Conservation (phyloP, 2,888 invertebrate genomes). For the Ferrisia virgata region DNA sequence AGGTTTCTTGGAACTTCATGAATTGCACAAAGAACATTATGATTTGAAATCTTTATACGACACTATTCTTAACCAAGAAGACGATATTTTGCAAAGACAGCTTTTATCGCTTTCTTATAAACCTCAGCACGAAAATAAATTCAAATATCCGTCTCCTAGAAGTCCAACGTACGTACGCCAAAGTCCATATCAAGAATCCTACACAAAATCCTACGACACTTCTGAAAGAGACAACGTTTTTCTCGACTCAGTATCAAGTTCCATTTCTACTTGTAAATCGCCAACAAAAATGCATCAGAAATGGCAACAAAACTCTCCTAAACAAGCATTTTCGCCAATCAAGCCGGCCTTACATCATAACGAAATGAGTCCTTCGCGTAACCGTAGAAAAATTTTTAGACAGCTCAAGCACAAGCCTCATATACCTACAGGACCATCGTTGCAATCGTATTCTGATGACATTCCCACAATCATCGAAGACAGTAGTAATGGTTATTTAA, state of each 20-base stretch:
- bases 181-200: conserved; percentile 36
- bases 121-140: conserved; percentile 32
- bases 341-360: not conserved
- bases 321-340: conserved; percentile 19
- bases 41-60: conserved; percentile 34
- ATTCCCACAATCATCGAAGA: conserved; percentile 51
- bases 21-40: conserved; percentile 73
- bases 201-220: conserved; percentile 6
- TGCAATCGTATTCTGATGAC: conserved; percentile 39
- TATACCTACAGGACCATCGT: not conserved
- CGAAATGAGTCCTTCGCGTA: conserved; percentile 40
- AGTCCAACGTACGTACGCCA: conserved; percentile 44
- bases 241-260: not conserved
- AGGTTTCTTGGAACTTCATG: conserved; percentile 75
- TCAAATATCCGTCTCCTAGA: conserved; percentile 37
- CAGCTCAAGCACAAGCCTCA: conserved; percentile 35
- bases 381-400: conserved; percentile 30
- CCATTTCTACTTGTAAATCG: conserved; percentile 23
- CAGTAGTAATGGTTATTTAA: conserved; percentile 49
- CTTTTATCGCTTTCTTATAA: conserved; percentile 17
- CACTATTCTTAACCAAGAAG: conserved; percentile 25
- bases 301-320: conserved; percentile 27
- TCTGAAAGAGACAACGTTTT: conserved; percentile 33
- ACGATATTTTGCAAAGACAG: not conserved
- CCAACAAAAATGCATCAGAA: conserved; percentile 41